Evolutionary conservation across 2,113 vertebrate species (phyloP), one percentile per base, ranked within the genome.

Genomic region (Zonotrichia leucophrys): DNA sequence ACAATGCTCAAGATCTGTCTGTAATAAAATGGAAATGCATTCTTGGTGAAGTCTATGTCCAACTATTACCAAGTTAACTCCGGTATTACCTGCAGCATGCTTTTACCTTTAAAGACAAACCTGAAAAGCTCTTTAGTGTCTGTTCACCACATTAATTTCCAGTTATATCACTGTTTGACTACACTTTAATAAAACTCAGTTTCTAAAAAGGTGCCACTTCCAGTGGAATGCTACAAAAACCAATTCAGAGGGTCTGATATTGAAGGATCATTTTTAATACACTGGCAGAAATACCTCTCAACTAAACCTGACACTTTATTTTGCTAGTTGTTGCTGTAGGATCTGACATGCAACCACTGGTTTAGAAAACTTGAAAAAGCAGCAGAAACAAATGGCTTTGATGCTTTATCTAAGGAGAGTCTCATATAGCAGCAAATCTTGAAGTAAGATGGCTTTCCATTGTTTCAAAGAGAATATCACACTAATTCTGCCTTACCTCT

Each of bases 401-500:
- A 60, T n/a, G n/a, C 28, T 87, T 93, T 52, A 73, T 11, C 42
- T 76, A 82, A 31, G 6, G 8, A 56, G 27, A 56, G 33, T 15
- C 56, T 75, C 58, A 75, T 24, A 85, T 2, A 55, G n/a, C 23
- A 78, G 49, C 4, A 89, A 72, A 62, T 17, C 24, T n/a, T 55
- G 17, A 30, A 83, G 47, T 12, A 18, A 77, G 52, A 39, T 7
- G 15, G 7, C 46, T 41, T 74, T 69, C 39, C 56, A 35, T 1
- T 35, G 11, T 69, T 77, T 69, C 28, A 69, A 85, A 82, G n/a
- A 73, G 55, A 79, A 79, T 2, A 69, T 10, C 77, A 17, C 5
- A 60, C 33, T 37, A 73, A 41, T 27, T 31, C 14, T 31, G 24
- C 30, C 91, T 74, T 96, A 99, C 99, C 98, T 98, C 97, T 98